phyloP scores from a whole-genome alignment of 64 coral and sea anemone species.

The Porites australiensis region DNA sequence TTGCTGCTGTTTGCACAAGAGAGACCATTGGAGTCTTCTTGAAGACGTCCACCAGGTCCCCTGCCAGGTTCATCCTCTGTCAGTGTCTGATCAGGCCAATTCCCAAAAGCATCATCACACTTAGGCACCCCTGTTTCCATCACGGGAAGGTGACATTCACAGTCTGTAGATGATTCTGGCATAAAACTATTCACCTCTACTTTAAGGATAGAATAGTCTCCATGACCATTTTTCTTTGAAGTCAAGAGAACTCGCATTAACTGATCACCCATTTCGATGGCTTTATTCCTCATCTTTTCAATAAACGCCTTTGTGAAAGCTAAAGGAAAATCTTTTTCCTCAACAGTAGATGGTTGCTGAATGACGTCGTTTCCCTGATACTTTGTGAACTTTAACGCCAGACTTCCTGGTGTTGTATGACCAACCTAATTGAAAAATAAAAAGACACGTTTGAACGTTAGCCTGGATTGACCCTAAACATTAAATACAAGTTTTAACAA shows the following conservation, averaged over 20 bases:
- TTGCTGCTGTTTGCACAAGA: not conserved
- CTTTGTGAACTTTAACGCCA: constrained; percentile 74
- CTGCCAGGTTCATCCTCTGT: too few relatives aligned
- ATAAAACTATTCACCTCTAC: not conserved
- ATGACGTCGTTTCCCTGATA: not conserved
- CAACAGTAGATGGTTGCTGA: constrained; percentile 46
- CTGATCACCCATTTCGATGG: constrained; percentile 7
- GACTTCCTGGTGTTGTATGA: constrained; percentile 42
- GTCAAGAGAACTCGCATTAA: constrained; percentile 59
- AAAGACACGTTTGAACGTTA: not conserved
- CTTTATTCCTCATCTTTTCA: constrained; percentile 6
- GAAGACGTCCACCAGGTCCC: too few relatives aligned
- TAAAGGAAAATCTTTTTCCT: constrained; percentile 35
- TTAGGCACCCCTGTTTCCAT: constrained; percentile 1
- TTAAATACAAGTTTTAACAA: too few relatives aligned
- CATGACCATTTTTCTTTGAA: not conserved
- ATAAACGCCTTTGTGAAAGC: constrained; percentile 55
- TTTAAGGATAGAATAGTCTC: not conserved
- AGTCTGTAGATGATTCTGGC: not conserved
- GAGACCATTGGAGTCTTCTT: too few relatives aligned
- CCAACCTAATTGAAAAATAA: constrained; percentile 43
- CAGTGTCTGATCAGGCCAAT: too few relatives aligned
- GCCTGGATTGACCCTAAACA: too few relatives aligned
- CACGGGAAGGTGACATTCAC: not conserved
- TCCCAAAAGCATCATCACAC: not conserved